Base-by-base conservation (phyloP, 2,113 vertebrate species). In the Bos javanicus region DNA sequence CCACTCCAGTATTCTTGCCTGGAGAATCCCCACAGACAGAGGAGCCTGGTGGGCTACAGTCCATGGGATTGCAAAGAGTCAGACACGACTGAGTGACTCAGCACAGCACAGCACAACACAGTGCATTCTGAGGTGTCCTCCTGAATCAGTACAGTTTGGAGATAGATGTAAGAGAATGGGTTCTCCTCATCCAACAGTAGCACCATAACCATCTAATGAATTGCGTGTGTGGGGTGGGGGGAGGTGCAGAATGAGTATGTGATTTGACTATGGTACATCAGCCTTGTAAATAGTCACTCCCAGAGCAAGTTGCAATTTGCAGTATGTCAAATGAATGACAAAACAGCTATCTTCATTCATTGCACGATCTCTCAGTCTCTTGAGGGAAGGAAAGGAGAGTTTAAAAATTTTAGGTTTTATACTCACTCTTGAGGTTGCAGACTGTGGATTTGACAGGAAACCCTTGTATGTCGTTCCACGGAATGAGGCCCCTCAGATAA, bases 271-370 rank as follows among this genome's bases (percentile, higher is more conserved):
- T 56, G 71, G 54, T 87, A 28, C 83, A 97, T 74, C 92, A 59
- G 76, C 85, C 87, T 96, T 94, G 92, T 88, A 91, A 97, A 97
- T 82, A 87, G 54, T 93, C 81, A 81, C 39, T 94, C 80, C 90
- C 71, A 71, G 71, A 96, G 90, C 3, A 6, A 94, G 71, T 39
- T 87, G 74, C 71, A 96, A 96, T 98, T 97, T 95, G 36, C 74
- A 87, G 15, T 81, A 85, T 91, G 81, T 97, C 97, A 97, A 84
- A 81, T 92, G 91, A 95, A 93, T 95, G 82, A 64, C 83, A 90
- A 97, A 97, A 92, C 0, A 28, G 59, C 81, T 95, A 13, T 85
- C 43, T 95, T 88, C 94, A 92, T 96, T 98, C 84, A 50, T n/a
- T 62, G 64, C 85, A 95, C 0, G 19, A 95, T 97, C 85, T 94